Base-by-base conservation (phyloP, 1,140 invertebrate species). In the Lepidurus couesii region DNA sequence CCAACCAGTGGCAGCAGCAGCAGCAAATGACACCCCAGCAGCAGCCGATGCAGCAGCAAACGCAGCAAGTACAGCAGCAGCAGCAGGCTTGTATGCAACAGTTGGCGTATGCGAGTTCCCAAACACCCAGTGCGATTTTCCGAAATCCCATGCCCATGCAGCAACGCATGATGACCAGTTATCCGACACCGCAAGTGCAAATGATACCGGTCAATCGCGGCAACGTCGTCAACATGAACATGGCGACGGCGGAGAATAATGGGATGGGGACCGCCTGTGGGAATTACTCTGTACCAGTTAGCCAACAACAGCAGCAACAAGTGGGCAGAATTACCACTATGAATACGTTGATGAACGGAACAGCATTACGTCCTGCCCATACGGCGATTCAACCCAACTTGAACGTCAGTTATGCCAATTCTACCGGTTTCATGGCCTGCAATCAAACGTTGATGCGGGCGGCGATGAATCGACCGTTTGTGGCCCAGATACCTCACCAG, bases 61-160 rank as follows among this genome's bases (percentile, higher is more conserved):
- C 42, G 73, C 53, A 44, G 65, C 24, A 34, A 16, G 43, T 79
- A 26, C 77, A 74, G 44, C 45, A 44, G 13, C 74, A 44, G 42
- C 42, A 53, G 75, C 73, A 42, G 44, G 44, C 21, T 42, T 65
- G 77, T 78, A n/a, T n/a, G 44, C 74, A 79, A 16, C 75, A 78
- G 34, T 45, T 26, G 42, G 73, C 79, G 13, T 42, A 44, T 11
- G 24, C 13, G 42, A 73, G 75, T 65, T 75, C 79, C 44, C 42
- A 77, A 74, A 81, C 82, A 10, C 81, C 81, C 79, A 80, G 81
- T 77, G 78, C 81, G 21, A 76, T 81, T 21, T 65, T 65, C 53
- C 53, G 13, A 1, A 65, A 65, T 21, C 53, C 53, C 16, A 65
- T 65, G 53, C 53, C 53, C 53, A 65, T 65, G 53, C 74, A 77